phyloP scores from a whole-genome alignment of 92 coral and sea anemone species.

The Isaurus tuberculatus region DNA sequence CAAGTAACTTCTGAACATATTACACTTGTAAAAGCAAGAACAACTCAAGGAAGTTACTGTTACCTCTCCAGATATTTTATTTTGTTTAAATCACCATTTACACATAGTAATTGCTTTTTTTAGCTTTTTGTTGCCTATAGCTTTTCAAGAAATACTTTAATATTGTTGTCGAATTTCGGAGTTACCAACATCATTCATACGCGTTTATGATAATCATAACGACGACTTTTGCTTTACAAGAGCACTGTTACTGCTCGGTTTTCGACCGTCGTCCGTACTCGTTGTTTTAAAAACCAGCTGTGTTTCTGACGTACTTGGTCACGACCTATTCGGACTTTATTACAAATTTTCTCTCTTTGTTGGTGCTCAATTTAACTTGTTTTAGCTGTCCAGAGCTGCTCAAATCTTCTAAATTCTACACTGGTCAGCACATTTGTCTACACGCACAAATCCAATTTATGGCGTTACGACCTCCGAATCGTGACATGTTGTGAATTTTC shows the following conservation, averaged over 20 bases:
- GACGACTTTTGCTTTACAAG: constrained; percentile 6
- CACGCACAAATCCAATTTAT: not conserved
- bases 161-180: not conserved
- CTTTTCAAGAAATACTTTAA: not conserved
- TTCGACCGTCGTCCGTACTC: not conserved
- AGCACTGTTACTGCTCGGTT: not conserved
- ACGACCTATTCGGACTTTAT: not conserved
- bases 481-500: constrained; percentile 15
- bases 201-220: not conserved
- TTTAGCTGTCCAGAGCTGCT: not conserved
- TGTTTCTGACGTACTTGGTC: not conserved
- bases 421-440: not conserved
- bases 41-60: constrained; percentile 30
- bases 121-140: not conserved
- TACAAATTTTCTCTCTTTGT: not conserved
- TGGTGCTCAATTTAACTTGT: not conserved
- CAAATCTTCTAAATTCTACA: not conserved
- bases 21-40: not conserved
- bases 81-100: constrained; percentile 4
- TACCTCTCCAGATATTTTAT: not conserved
- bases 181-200: not conserved
- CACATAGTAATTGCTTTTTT: not conserved
- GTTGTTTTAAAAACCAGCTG: constrained; percentile 14
- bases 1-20: constrained; percentile 2
- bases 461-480: constrained; percentile 31